Evolutionary conservation across 2,113 vertebrate species (phyloP), one percentile per base, ranked within the genome.

Genomic region (Rhinopomastus cyanomelas): DNA sequence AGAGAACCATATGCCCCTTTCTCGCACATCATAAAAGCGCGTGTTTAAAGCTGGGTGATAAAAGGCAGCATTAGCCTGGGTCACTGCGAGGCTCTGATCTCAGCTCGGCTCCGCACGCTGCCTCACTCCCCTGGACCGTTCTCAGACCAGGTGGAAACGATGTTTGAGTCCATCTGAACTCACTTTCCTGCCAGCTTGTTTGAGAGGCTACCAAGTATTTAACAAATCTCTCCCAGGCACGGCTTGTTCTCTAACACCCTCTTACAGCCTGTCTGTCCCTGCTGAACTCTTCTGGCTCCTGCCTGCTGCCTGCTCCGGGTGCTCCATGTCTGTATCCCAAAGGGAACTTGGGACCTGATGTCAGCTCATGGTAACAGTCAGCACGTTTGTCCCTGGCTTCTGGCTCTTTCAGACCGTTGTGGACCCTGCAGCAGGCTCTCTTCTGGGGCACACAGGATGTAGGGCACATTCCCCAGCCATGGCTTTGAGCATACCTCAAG

Each of bases 1-100:
- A 95, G 78, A 88, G 90, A 94, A 91, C 93, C 92, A 93, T 86
- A 89, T 94, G 92, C 94, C 86, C 92, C 92, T 80, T 92, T 82
- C 93, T 95, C 87, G 1, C 95, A 95, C 94, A 90, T 95, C 93
- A 74, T 95, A 95, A 95, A 96, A 94, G 77, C 13, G 19, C 2
- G 6, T 72, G 84, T 95, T 95, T 95, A 92, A 85, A 90, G 81
- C 74, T 2, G 48, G 67, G 74, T 19, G 94, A 95, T 94, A 95
- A 95, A 96, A 94, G 78, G 34, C 21, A 95, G 90, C 59, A 27
- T 87, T 87, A 87, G 84, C 16, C 74, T 26, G 90, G 93, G 92
- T 86, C 93, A 69, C 42, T 11, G 75, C 71, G 3, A 51, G 56
- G 85, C 88, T 95, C 77, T 36, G 77, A 81, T 69, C 86, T 92